These are phyloP conservation scores for Hystrix cristata DNA, from an alignment of 2,113 vertebrate species.

Conservation along the genomic window DNA sequence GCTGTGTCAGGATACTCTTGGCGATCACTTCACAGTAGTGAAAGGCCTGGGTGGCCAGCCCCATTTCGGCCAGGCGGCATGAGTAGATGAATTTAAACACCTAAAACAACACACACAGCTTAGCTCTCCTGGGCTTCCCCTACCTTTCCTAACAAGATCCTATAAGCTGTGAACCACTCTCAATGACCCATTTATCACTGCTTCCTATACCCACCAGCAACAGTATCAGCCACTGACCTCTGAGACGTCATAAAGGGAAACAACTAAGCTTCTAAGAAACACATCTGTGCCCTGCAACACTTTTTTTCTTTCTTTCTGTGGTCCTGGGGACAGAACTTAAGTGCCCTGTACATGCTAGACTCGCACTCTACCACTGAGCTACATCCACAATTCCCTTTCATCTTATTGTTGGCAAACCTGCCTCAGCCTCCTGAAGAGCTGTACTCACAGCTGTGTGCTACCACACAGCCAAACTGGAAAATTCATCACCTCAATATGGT, in stretches of 20 bases:
- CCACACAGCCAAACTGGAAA: not conserved
- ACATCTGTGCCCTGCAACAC: rapidly evolving
- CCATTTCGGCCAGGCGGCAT: constrained; percentile 96
- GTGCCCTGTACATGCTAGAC: no score
- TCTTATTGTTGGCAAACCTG: not conserved
- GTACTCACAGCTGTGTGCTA: not conserved
- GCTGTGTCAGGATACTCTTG: constrained; percentile 91
- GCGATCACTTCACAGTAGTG: constrained; percentile 99
- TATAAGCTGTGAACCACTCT: rapidly evolving
- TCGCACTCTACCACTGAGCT: not conserved
- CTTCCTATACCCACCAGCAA: rapidly evolving
- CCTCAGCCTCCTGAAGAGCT: not conserved
- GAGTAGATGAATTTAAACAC: constrained; percentile 99
- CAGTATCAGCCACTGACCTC: rapidly evolving
- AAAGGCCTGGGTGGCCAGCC: constrained; percentile 96
- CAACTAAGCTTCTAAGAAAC: no score
- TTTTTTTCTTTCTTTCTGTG: not conserved
- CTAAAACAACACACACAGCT: constrained; percentile 79
- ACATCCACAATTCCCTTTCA: not conserved
- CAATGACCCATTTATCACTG: rapidly evolving
- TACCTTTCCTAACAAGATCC: rapidly evolving
- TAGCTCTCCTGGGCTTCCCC: rapidly evolving
- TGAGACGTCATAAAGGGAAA: rapidly evolving
- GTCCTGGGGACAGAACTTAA: not conserved
- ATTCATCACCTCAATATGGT: rapidly evolving